Evolutionary conservation across 2,888 invertebrate genomes (phyloP).

Genomic region (Mythimna pallens): DNA sequence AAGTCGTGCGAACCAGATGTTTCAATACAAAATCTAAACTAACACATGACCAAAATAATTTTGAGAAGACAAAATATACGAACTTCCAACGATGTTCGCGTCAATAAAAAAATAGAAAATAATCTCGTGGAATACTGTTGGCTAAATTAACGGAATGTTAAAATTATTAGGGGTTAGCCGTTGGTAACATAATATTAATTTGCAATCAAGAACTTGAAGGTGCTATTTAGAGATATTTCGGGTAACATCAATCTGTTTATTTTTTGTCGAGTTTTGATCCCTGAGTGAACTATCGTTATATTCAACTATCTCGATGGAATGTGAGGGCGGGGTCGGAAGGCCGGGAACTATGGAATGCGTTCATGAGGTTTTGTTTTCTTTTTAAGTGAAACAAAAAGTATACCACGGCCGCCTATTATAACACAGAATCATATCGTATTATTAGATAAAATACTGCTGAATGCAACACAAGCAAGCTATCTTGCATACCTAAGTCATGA

Average conservation of each 20-base stretch:
- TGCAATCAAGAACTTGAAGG: conserved; percentile 28
- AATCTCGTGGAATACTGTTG: background rate
- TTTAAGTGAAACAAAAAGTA: conserved; percentile 63
- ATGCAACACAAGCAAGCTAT: conserved; percentile 19
- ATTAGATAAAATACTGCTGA: conserved; percentile 31
- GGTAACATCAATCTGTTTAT: conserved; percentile 60
- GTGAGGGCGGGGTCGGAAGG: conserved; percentile 71
- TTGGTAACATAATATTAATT: conserved; percentile 23
- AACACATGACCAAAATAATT: background rate
- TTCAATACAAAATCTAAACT: background rate
- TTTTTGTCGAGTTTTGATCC: conserved; percentile 66
- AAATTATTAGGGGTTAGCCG: conserved; percentile 9
- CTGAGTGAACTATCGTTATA: conserved; percentile 61
- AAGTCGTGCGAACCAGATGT: background rate
- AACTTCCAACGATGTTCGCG: background rate
- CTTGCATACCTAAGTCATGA: conserved; percentile 23
- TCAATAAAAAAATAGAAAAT: background rate
- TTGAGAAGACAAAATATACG: too few relatives aligned
- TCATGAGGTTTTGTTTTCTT: conserved; percentile 66
- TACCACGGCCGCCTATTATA: conserved; percentile 23
- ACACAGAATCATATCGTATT: conserved; percentile 37
- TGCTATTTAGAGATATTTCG: conserved; percentile 5
- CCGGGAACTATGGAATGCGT: conserved; percentile 70
- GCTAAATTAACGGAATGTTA: conserved; percentile 7
- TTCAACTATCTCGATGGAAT: conserved; percentile 73